phyloP scores from a whole-genome alignment of 2,888 invertebrate genomes.

The Phalera bucephala region DNA sequence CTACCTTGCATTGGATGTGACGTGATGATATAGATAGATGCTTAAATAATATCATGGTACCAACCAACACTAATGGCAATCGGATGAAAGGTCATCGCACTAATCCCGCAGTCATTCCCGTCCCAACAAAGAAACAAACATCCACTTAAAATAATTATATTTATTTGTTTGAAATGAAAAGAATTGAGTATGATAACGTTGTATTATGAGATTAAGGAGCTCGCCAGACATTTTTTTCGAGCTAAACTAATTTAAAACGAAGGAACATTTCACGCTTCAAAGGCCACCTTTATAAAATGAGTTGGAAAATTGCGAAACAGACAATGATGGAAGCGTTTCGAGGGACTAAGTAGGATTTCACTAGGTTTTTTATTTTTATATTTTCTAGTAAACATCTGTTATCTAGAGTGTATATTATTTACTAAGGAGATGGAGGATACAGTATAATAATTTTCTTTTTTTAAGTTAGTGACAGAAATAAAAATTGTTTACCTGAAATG shows the following conservation, averaged over 20 bases:
- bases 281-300: conserved; percentile 42
- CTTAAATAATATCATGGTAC: too few species aligned
- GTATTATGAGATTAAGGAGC: conserved; percentile 32
- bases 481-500: too few species aligned
- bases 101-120: neutral
- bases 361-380: too few species aligned
- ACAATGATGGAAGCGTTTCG: conserved; percentile 32
- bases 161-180: conserved; percentile 29
- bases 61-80: neutral
- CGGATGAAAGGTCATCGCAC: neutral
- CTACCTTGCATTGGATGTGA: too few species aligned
- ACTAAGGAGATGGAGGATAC: too few species aligned
- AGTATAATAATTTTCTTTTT: too few species aligned
- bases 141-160: conserved; percentile 10
- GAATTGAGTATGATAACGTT: conserved; percentile 31
- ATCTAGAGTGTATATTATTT: too few species aligned
- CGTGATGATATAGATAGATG: too few species aligned
- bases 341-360: conserved; percentile 13
- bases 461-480: too few species aligned
- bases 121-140: neutral
- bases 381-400: conserved; percentile 20
- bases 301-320: conserved; percentile 45
- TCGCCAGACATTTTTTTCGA: conserved; percentile 28
- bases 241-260: conserved; percentile 44
- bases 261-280: conserved; percentile 43